Conservation (phyloP, 2,113 vertebrate species). For the western clawed frog (Xenopus tropicalis) region DNA sequence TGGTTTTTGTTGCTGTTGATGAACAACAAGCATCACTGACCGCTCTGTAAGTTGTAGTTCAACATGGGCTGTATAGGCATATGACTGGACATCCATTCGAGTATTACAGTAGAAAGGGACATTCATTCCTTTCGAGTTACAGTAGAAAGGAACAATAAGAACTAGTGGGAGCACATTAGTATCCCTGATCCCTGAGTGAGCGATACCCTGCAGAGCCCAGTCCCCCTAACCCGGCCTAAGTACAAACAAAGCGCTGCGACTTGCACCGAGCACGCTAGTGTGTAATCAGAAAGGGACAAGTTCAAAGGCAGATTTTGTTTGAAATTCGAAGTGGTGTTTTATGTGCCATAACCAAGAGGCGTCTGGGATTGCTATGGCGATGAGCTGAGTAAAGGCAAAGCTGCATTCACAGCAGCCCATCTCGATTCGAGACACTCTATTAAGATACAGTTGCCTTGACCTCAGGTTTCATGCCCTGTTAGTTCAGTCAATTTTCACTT, state of each 20-base stretch:
- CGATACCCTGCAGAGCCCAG: no score
- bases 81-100: no score
- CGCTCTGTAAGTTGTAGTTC: no score
- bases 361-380: conserved; percentile 64
- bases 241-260: neutral
- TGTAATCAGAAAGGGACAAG: conserved; percentile 62
- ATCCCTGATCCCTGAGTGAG: no score
- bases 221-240: no score
- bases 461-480: conserved; percentile 74
- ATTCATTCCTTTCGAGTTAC: no score
- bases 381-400: conserved; percentile 58
- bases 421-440: conserved; percentile 72
- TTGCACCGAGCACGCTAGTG: conserved; percentile 50
- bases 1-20: no score
- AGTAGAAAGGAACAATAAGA: no score
- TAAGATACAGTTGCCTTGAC: conserved; percentile 78
- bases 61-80: no score
- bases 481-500: conserved; percentile 68
- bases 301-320: conserved; percentile 68
- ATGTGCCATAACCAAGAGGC: conserved; percentile 60
- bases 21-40: no score
- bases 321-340: conserved; percentile 69
- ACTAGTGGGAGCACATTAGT: no score
- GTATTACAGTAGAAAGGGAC: no score
- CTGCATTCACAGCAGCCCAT: conserved; percentile 59